Evolutionary conservation across 2,113 vertebrate species (phyloP), one percentile per base, ranked within the genome.

Genomic region (Lophius piscatorius): DNA sequence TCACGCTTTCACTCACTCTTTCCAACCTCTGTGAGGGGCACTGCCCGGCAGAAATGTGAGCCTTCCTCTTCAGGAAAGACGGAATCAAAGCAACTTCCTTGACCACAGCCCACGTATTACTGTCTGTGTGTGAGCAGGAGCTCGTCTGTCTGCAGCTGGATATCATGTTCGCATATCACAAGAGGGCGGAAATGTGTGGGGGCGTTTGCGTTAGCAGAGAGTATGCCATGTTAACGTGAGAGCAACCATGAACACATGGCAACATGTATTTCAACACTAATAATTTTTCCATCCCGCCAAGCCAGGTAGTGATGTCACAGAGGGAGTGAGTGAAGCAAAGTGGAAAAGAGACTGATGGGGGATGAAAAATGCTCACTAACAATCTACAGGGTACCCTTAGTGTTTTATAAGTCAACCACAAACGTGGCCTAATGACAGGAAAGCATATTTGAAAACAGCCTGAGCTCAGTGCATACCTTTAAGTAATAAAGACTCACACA

Each of bases 221-320:
- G 74, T 79, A 71, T 47, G 65, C 63, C 72, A 73, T 62, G 73
- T 75, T 68, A 70, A 51, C 45, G 55, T 24, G 56, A 76, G 38
- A 14, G 76, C 51, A 14, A 74, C 55, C 28, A 10, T 20, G 50
- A 54, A 52, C 55, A 62, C 63, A 74, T 31, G 24, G 56, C 75
- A 57, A 61, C 73, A 61, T 67, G 48, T 69, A 57, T 78, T 76
- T 77, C 66, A 65, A 67, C 56, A 74, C 44, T 38, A 74, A 72
- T 66, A 21, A 72, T 60, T 86, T 89, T 88, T 88, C 84, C 87
- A 78, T 76, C 38, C 75, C 36, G 3, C 50, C 22, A 22, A 42
- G 73, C 81, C 83, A 84, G 76, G 80, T 61, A 44, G 65, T 89
- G 84, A 89, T 80, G 79, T 89, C 80, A 86, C 74, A 58, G 52